These are phyloP conservation scores for Homarus americanus DNA, from an alignment of 1,140 invertebrate species.

Conservation along the genomic window DNA sequence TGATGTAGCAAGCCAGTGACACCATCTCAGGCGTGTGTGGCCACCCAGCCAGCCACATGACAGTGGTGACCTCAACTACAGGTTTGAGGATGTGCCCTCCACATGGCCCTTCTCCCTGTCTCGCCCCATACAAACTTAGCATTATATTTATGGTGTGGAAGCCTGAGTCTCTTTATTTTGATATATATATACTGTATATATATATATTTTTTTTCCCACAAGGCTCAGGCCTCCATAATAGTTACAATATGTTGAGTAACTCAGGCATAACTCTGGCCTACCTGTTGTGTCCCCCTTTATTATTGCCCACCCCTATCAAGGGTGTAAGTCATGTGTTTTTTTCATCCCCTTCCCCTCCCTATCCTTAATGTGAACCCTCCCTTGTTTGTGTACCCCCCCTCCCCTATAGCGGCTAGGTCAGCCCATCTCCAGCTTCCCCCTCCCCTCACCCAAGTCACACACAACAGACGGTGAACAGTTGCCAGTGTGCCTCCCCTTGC, in stretches of 20 bases:
- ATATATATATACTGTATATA: too few species aligned
- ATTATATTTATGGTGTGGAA: slow-evolving; percentile 41
- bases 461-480: slow-evolving; percentile 55
- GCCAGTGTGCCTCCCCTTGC: slow-evolving; percentile 45
- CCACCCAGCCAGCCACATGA: slow-evolving; percentile 10
- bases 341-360: not conserved
- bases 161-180: slow-evolving; percentile 28
- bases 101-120: slow-evolving; percentile 58
- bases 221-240: slow-evolving; percentile 32
- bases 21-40: not conserved
- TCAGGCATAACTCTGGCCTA: slow-evolving; percentile 32
- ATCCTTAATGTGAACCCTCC: not conserved
- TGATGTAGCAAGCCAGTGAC: slow-evolving; percentile 14
- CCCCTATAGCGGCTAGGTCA: slow-evolving; percentile 40
- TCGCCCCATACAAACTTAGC: slow-evolving; percentile 41
- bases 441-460: slow-evolving; percentile 52
- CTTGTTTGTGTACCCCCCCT: slow-evolving; percentile 2
- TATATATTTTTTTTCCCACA: not conserved
- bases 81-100: slow-evolving; percentile 59
- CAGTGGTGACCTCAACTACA: slow-evolving; percentile 18
- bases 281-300: slow-evolving; percentile 25
- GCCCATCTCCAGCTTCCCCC: slow-evolving; percentile 27
- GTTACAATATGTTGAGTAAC: slow-evolving; percentile 47
- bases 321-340: not conserved
- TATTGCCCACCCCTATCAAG: not conserved